phyloP scores from a whole-genome alignment of 1,140 invertebrate species.

The Babylonia areolata region DNA sequence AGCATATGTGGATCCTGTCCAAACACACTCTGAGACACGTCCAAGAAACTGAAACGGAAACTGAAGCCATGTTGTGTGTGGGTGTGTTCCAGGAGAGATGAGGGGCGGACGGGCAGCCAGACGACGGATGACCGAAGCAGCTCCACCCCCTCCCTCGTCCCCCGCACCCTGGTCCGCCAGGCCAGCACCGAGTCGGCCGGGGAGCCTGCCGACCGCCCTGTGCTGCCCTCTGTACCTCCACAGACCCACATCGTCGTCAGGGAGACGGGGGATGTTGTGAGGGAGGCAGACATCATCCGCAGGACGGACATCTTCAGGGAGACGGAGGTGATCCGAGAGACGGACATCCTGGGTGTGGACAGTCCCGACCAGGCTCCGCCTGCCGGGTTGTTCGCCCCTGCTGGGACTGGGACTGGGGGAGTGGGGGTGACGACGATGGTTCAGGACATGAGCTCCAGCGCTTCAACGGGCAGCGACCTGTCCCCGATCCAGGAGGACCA shows the following conservation, averaged over 20 bases:
- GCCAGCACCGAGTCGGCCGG: conserved; percentile 49
- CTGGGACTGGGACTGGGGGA: neutral
- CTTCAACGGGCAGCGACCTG: conserved; percentile 26
- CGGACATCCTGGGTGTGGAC: conserved; percentile 52
- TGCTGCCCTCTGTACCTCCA: conserved; percentile 3
- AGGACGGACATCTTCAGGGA: neutral
- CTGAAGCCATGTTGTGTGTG: neutral
- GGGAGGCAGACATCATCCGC: neutral
- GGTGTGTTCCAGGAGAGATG: neutral
- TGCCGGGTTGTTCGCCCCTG: conserved; percentile 38
- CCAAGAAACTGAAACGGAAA: no score
- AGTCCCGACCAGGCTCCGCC: conserved; percentile 38
- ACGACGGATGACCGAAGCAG: conserved; percentile 55
- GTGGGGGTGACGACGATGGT: no score
- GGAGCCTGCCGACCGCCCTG: conserved; percentile 46
- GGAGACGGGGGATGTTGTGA: neutral
- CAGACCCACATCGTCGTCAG: conserved; percentile 57
- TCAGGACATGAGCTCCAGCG: conserved; percentile 41
- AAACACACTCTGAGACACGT: no score
- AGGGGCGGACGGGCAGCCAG: conserved; percentile 29
- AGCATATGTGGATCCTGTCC: no score
- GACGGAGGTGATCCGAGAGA: conserved; percentile 43
- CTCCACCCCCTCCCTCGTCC: conserved; percentile 75
- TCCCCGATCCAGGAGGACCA: conserved; percentile 35
- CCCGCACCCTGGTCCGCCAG: conserved; percentile 37